Evolutionary conservation across 2,113 vertebrate species (phyloP), one percentile per base, ranked within the genome.

Genomic region (Nyctibius bracteatus): DNA sequence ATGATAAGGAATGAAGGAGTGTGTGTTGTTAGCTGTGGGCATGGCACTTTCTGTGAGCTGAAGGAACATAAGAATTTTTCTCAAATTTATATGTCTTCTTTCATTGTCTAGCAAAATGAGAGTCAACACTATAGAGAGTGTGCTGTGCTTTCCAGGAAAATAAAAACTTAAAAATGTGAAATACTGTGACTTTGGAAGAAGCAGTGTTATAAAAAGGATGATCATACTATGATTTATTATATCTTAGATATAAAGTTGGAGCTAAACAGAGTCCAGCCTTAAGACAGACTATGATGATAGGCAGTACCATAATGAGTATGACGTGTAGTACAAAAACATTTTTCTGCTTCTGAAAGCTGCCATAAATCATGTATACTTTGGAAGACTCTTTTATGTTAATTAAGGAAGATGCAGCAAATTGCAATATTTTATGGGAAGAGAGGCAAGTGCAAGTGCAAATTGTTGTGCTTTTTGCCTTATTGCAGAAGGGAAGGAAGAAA

Each of bases 381-480:
- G 88, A 96, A 93, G 86, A 88, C 57, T 83, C 79, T 75, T 94
- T 86, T 95, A 86, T 92, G 77, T 90, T 96, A 96, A 95, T 95
- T 93, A 96, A 86, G 57, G 73, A 96, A 96, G 88, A 92, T 96
- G 86, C 75, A 74, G 74, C 46, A 90, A 91, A 59, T 95, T 95
- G 92, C 72, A 90, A 6, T 94, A 90, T 94, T 94, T 94, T 94
- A 77, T 82, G 71, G 81, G 67, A 92, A 94, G 85, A 82, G 72
- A 93, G 55, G 75, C 82, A 94, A 95, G 59, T 57, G 52, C 71
- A 82, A 94, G 57, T 93, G 92, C 83, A 89, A 93, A 96, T 91
- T 93, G 84, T 94, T 95, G 80, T 94, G 90, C 92, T 96, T 97
- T 97, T 96, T 92, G 88, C 96, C 86, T 96, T 91, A 91, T 82